Conservation (phyloP, 2,888 invertebrate species). For the Ptilodon capucinus region DNA sequence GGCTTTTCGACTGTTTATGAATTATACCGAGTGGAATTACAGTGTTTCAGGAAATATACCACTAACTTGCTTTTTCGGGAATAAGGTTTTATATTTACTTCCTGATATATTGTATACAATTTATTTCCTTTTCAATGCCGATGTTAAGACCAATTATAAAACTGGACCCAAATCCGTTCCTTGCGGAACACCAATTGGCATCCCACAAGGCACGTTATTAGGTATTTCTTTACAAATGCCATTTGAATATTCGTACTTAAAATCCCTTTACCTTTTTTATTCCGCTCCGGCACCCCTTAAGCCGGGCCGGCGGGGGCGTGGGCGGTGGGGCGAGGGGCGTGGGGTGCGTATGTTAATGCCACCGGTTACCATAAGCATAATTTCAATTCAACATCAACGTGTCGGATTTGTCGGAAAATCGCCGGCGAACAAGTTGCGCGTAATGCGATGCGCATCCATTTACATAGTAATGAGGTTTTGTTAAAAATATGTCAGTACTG, state of each 20-base stretch:
- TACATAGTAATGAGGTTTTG: not conserved
- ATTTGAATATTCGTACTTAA: not conserved
- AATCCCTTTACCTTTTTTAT: not conserved
- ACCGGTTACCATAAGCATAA: conserved; percentile 8
- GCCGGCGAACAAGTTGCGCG: conserved; percentile 2
- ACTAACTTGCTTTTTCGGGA: not conserved
- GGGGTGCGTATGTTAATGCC: conserved; percentile 7
- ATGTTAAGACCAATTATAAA: not conserved
- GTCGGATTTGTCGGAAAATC: conserved; percentile 1
- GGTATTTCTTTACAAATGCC: not conserved
- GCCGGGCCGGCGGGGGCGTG: not conserved
- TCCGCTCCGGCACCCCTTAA: not conserved
- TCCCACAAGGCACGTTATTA: not conserved
- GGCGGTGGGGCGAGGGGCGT: not conserved
- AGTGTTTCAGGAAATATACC: not conserved
- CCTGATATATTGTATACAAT: too few species aligned
- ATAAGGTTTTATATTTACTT: too few species aligned
- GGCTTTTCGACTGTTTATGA: not conserved
- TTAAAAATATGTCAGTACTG: not conserved
- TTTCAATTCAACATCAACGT: conserved; percentile 8
- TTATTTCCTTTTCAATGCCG: too few species aligned
- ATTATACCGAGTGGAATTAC: not conserved
- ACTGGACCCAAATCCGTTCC: not conserved
- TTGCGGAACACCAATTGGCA: not conserved
- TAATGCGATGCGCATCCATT: conserved; percentile 20